Evolutionary conservation across 1,140 invertebrate genomes (phyloP), one percentile per base, ranked within the genome.

Genomic region (Ostrea denselamellosa): DNA sequence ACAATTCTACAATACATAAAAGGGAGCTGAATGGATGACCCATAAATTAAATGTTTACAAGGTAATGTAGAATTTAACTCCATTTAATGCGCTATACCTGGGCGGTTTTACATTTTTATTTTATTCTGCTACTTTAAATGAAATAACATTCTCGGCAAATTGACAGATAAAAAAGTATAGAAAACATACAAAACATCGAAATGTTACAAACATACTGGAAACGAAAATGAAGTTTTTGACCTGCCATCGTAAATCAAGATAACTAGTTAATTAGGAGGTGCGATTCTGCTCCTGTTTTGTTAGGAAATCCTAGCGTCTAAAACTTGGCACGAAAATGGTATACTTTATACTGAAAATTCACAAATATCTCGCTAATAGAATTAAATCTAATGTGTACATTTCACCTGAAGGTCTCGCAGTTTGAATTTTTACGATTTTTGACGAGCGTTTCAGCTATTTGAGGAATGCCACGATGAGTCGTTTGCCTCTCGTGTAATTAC

Each of bases 371-470:
- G 68, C 25, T 77, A 77, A 77, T 77, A 77, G 68, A 77, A 77
- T 77, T 77, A 77, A 77, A 77, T 77, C 25, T 77, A 77, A 77
- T 77, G 68, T 77, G 68, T 77, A 77, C 28, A 25, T 77, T 77
- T 77, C 68, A 77, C 68, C 68, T 28, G 68, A 77, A 77, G 68
- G 68, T 77, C 68, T 77, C 68, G 68, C 68, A 77, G 68, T 77
- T 77, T 77, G 68, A 77, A 28, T 77, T 77, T 77, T 77, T 77
- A 77, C 68, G 68, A 77, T 77, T 25, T 77, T 77, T 77, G 68
- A 77, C 68, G 68, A 77, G 68, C 68, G 68, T 77, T 77, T 77
- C 68, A 77, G 68, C 14, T 77, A 77, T 77, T 12, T 25, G 25
- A 28, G 68, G 68, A 77, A 77, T 77, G 68, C 68, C 68, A 8